These are phyloP conservation scores for Pogonocichla stellata DNA, from an alignment of 2,113 vertebrate genomes.

Conservation along the genomic window DNA sequence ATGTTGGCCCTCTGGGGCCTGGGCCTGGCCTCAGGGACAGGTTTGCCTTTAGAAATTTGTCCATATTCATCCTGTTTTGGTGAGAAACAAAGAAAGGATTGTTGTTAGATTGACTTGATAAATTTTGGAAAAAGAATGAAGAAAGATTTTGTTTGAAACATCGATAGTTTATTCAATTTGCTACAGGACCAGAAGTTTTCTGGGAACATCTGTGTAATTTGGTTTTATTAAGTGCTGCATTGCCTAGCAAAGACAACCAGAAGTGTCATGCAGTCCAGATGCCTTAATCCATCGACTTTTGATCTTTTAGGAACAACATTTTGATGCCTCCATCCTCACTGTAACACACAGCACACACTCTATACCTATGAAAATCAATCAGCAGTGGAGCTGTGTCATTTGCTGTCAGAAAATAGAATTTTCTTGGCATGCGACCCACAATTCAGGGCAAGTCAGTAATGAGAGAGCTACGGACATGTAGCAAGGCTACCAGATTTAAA, in stretches of 20 bases:
- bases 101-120: not conserved
- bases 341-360: not conserved
- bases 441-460: not conserved
- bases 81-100: not conserved
- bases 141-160: slow-evolving; percentile 8
- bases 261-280: not conserved
- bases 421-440: slow-evolving; percentile 14
- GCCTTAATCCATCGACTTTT: slow-evolving; percentile 3
- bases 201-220: not conserved
- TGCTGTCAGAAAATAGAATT: slow-evolving; percentile 27
- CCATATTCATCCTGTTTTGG: not conserved
- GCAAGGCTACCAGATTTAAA: not conserved
- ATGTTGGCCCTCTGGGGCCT: not conserved
- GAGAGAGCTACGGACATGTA: not conserved
- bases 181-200: not conserved
- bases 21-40: not conserved
- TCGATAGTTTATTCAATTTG: not conserved
- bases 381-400: slow-evolving; percentile 7
- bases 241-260: not conserved
- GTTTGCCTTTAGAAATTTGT: not conserved
- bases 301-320: not conserved
- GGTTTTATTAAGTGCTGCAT: not conserved
- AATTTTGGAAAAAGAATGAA: not conserved
- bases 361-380: slow-evolving; percentile 38
- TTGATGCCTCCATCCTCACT: not conserved